These are phyloP conservation scores for Neofelis nebulosa DNA, from an alignment of 2,113 vertebrate genomes.

Conservation along the genomic window DNA sequence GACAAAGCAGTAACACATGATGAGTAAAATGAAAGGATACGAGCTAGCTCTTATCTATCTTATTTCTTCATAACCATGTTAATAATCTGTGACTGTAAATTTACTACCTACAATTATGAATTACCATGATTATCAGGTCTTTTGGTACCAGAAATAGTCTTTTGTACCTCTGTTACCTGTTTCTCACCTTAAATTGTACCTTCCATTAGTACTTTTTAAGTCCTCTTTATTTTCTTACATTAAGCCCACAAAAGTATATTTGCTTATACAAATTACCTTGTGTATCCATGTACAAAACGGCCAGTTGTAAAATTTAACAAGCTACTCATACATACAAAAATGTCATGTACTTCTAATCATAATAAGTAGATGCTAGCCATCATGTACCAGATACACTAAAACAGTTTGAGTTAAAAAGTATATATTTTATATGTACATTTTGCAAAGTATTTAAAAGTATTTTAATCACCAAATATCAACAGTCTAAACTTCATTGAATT, in stretches of 20 bases:
- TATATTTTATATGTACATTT: neutral
- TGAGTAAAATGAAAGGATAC: neutral
- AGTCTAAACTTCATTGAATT: neutral
- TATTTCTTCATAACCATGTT: neutral
- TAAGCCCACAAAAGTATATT: neutral
- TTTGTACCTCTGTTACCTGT: neutral
- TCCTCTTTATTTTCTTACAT: neutral
- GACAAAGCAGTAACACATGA: neutral
- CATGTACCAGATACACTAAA: neutral
- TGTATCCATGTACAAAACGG: neutral
- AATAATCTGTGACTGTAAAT: neutral
- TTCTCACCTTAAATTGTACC: neutral
- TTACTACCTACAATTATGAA: neutral
- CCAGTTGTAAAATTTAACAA: neutral
- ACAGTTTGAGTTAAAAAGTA: neutral
- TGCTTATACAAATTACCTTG: neutral
- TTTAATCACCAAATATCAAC: neutral
- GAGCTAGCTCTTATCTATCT: neutral
- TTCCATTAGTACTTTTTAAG: neutral
- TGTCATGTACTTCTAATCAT: neutral
- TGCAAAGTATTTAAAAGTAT: neutral
- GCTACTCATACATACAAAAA: neutral
- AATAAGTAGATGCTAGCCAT: neutral
- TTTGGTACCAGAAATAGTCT: neutral
- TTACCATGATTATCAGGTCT: neutral